Percentiles rank a stretch among this genome's conserved stretches.
Evolutionary conservation across 1,140 invertebrate species (phyloP).

Genomic region (Rhynchophorus ferrugineus): DNA sequence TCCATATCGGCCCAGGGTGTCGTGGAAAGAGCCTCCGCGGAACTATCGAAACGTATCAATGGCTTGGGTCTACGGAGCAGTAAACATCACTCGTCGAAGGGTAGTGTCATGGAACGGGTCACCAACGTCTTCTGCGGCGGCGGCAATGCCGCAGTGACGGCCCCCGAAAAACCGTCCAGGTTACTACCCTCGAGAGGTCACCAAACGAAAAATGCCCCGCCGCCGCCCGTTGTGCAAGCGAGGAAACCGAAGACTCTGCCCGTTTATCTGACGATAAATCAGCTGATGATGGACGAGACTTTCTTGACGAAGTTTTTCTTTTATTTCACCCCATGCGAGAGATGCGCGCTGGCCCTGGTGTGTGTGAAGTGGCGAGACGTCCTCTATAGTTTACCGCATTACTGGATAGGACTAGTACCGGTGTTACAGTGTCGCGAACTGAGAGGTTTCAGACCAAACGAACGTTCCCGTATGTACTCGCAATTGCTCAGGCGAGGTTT

Average conservation of each 20-base stretch:
- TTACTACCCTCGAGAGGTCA: conserved; percentile 35
- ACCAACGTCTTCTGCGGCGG: conserved; percentile 73
- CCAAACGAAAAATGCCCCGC: conserved; percentile 8
- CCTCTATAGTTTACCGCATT: conserved; percentile 72
- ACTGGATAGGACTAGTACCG: conserved; percentile 77
- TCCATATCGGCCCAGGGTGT: conserved; percentile 70
- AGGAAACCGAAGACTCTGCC: conserved; percentile 32
- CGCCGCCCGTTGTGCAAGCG: conserved; percentile 8
- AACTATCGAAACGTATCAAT: conserved; percentile 79
- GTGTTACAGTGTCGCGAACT: conserved; percentile 77
- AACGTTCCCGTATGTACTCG: conserved; percentile 67
- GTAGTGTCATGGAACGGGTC: conserved; percentile 75
- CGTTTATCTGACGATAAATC: conserved; percentile 57
- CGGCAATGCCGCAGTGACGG: conserved; percentile 37
- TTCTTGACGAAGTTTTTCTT: conserved; percentile 79
- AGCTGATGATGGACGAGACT: conserved; percentile 72
- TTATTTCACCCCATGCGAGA: conserved; percentile 74
- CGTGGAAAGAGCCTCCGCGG: conserved; percentile 79
- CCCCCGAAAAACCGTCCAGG: conserved; percentile 49
- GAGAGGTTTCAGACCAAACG: conserved; percentile 54
- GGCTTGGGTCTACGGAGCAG: conserved; percentile 66
- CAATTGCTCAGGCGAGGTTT: conserved; percentile 79
- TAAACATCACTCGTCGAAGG: conserved; percentile 50
- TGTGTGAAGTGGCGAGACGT: conserved; percentile 71
- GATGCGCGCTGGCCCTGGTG: conserved; percentile 70